Conservation (phyloP, 23 tunicate genomes). For the Clavelina lepadiformis region DNA sequence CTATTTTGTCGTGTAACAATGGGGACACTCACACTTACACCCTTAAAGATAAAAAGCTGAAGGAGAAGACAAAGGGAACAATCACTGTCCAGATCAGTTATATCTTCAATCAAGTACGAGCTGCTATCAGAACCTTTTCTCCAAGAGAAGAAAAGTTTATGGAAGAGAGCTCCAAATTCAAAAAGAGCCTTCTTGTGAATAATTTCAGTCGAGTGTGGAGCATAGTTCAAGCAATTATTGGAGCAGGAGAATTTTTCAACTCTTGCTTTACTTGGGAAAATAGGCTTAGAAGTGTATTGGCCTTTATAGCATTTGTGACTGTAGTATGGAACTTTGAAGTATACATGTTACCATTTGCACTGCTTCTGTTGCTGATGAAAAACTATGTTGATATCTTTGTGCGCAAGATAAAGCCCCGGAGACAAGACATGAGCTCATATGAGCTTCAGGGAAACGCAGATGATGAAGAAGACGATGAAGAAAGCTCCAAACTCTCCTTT, state of each 20-base stretch:
- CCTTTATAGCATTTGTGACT: constrained; percentile 46
- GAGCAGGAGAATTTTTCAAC: constrained; percentile 63
- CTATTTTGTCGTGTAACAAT: constrained; percentile 41
- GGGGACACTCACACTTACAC: constrained; percentile 58
- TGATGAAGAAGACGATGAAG: constrained; percentile 63
- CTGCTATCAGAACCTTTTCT: constrained; percentile 67
- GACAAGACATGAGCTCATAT: constrained; percentile 17
- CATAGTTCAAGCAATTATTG: constrained; percentile 54
- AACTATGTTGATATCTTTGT: constrained; percentile 66
- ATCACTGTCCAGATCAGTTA: constrained; percentile 68
- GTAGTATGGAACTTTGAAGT: constrained; percentile 89
- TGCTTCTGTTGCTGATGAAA: constrained; percentile 61
- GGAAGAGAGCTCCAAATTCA: constrained; percentile 68
- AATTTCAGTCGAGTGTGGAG: constrained; percentile 84
- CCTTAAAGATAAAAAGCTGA: constrained; percentile 69
- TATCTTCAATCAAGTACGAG: constrained; percentile 82
- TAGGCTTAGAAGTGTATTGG: constrained; percentile 34
- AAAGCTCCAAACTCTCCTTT: constrained; percentile 23
- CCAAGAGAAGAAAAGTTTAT: constrained; percentile 80
- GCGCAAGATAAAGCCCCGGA: constrained; percentile 19
- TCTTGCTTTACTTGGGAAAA: constrained; percentile 89
- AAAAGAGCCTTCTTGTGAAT: constrained; percentile 30
- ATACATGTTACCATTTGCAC: constrained; percentile 77
- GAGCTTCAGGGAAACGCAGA: constrained; percentile 23
- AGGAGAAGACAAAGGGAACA: constrained; percentile 55